These are phyloP conservation scores for Pegoplata infirma DNA, from an alignment of 2,888 invertebrate genomes.

Conservation along the genomic window DNA sequence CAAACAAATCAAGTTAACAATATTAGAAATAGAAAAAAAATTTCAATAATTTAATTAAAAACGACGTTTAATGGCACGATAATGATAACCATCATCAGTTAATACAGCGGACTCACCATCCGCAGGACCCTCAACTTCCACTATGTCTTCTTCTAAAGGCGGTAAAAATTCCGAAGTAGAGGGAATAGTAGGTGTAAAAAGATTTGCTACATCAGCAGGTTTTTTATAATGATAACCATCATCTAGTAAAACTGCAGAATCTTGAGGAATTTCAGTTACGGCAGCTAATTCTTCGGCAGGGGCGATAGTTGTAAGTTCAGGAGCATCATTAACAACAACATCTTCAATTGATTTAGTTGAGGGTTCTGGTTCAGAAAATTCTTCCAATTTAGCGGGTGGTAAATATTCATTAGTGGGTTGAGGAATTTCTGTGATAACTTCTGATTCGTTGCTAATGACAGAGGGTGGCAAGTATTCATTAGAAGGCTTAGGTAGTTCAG, in stretches of 20 bases:
- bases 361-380: slow-evolving; percentile 55
- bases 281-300: not conserved
- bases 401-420: slow-evolving; percentile 65
- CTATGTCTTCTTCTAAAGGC: slow-evolving; percentile 65
- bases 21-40: slow-evolving; percentile 28
- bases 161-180: slow-evolving; percentile 29
- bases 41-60: too few species aligned
- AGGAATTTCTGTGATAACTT: slow-evolving; percentile 23
- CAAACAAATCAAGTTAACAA: not conserved
- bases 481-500: not conserved
- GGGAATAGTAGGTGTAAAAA: not conserved
- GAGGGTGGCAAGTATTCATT: too few species aligned
- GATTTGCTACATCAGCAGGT: slow-evolving; percentile 57
- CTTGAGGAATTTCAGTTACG: slow-evolving; percentile 50
- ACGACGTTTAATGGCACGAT: slow-evolving; percentile 69
- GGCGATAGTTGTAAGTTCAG: not conserved
- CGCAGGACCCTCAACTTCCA: slow-evolving; percentile 62
- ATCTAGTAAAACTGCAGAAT: slow-evolving; percentile 66
- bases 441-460: too few species aligned
- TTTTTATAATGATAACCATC: slow-evolving; percentile 74
- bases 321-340: not conserved
- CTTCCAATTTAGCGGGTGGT: slow-evolving; percentile 65
- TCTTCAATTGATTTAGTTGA: not conserved
- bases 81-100: slow-evolving; percentile 72
- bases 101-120: slow-evolving; percentile 62